Evolutionary conservation across 2,888 invertebrate species (phyloP), one percentile per base, ranked within the genome.

Genomic region (Melinopterus prodromus): DNA sequence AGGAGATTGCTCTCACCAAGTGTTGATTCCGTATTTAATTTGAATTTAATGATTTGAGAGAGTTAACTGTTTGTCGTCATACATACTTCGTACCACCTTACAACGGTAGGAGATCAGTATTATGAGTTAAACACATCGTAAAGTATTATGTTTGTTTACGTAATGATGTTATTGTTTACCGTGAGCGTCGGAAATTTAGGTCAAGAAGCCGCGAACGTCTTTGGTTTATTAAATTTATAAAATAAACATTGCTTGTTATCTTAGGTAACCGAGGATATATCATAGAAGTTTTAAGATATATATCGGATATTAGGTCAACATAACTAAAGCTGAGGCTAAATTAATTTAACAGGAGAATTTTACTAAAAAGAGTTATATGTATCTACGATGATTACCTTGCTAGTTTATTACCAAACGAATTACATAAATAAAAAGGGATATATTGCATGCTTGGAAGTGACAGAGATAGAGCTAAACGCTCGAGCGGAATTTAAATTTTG

Each of bases 21-120:
- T 72, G 72, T 72, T 36, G 35, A 72, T 36, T 3, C 26, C 2
- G 36, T 26, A 16, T 72, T 36, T 72, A 36, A 72, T 72, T 72
- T 72, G 16, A 72, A 14, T 72, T 72, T 72, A 72, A 72, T 72
- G 35, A 72, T 72, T 71, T 16, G 72, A 14, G 72, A 72, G 36
- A 72, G 72, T 72, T n/a, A 72, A 72, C 36, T 72, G 36, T 72
- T 72, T 15, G 6, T 36, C 36, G 36, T 15, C 72, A 72, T 26
- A 15, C 36, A 6, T 72, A 15, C 36, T 16, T n/a, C 71, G 5
- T 53, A 53, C 53, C 53, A 53, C 12, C 7, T 26, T 53, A 53
- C 53, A 7, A 53, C 53, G 53, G 53, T 6, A 1, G 5, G 53
- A 53, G 53, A 53, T 53, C 53, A 26, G 2, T 9, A 12, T 53